Evolutionary conservation across 2,888 invertebrate genomes (phyloP), one percentile per base, ranked within the genome.

Genomic region (Tribolium freemani): DNA sequence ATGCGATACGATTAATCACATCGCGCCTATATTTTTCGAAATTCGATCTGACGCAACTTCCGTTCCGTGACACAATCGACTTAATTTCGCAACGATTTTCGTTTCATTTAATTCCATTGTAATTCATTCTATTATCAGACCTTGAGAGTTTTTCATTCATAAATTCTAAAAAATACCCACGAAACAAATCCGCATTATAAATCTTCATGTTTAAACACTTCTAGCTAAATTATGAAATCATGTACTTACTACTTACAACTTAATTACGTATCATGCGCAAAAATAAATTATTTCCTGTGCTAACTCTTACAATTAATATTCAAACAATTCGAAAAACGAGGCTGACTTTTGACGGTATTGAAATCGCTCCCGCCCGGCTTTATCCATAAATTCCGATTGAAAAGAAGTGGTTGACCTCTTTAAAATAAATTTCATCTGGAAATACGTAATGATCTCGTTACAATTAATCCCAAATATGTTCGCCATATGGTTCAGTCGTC

Each of bases 401-500:
- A 26, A 1, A 44, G 2, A 44, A 48, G 13, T 16, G 6, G 57
- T 8, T 57, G 57, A 44, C 57, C 38, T 38, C 26, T 57, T 30
- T 16, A 44, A 60, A 60, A 26, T 3, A 3, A 46, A 26, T 48
- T 60, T 21, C 58, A 60, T 5, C 46, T 26, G 46, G 60, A 30
- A 13, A 60, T 60, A 46, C 20, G 46, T 38, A 48, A 48, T 13
- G 60, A 60, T 60, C 60, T 46, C 20, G 46, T 60, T 60, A 60
- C 60, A 60, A 60, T 60, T 60, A 60, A 60, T 60, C 30, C 60
- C 20, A 60, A 60, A 26, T 46, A 48, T 60, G 60, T 60, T 60
- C 60, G 30, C 60, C 60, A 60, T 48, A 56, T 56, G 54, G 13
- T 56, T 10, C 8, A 56, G 44, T 57, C 11, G 38, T 38, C n/a